Percentiles rank a stretch among this genome's conserved stretches.
phyloP scores from a whole-genome alignment of 2,113 vertebrate genomes.

The Pica pica region DNA sequence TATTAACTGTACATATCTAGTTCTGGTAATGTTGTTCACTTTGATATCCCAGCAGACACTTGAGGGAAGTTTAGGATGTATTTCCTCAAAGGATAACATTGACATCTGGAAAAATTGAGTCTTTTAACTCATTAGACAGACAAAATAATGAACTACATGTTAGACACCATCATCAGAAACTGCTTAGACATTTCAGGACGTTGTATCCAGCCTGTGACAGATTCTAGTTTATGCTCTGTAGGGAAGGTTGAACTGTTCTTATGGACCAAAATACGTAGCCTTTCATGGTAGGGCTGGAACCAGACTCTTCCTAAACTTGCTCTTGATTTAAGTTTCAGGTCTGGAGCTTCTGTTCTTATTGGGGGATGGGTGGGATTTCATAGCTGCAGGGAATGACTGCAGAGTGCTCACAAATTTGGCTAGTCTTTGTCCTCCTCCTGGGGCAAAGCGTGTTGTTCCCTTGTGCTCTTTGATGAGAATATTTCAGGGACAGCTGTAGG shows the following conservation, averaged over 20 bases:
- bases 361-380: not conserved
- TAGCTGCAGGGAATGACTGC: not conserved
- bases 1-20: not conserved
- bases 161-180: not conserved
- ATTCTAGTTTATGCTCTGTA: not conserved
- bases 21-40: not conserved
- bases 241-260: not conserved
- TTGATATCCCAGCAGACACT: not conserved
- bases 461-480: not conserved
- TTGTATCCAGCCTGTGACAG: not conserved
- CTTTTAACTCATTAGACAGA: not conserved
- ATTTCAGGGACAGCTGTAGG: not conserved
- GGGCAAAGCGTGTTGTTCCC: not conserved
- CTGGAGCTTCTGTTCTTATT: not conserved
- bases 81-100: not conserved
- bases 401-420: not conserved
- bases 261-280: rapidly evolving
- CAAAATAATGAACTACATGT: not conserved
- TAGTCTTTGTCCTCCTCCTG: not conserved
- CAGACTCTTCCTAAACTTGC: not conserved
- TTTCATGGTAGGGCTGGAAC: not conserved
- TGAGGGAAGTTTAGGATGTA: not conserved
- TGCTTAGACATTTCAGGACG: not conserved
- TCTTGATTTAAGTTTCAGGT: not conserved
- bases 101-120: not conserved